Conservation (phyloP, 2,797 vertebrate species). For the Anabacerthia variegaticeps region DNA sequence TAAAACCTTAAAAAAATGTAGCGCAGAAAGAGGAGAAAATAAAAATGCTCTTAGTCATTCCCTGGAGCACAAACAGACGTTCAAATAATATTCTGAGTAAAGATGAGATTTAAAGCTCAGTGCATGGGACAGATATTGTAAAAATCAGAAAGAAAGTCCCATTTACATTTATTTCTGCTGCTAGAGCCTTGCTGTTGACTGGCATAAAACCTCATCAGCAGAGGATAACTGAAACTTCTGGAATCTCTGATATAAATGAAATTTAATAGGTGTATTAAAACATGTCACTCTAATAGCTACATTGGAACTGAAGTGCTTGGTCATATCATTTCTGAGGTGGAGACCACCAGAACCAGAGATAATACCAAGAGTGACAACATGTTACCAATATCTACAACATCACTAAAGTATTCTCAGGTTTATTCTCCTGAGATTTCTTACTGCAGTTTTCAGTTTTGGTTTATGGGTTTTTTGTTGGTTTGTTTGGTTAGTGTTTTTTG, state of each 20-base stretch:
- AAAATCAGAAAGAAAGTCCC: neutral
- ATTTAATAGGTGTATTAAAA: neutral
- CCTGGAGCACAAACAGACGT: neutral
- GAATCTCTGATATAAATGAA: neutral
- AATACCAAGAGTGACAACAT: neutral
- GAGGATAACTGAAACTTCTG: neutral
- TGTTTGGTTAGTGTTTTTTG: too few species aligned
- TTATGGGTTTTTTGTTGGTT: neutral
- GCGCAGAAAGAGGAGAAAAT: neutral
- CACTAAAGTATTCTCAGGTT: neutral
- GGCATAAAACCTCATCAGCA: neutral
- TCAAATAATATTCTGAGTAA: neutral
- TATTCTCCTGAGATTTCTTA: neutral
- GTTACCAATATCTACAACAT: neutral
- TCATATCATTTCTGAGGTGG: neutral
- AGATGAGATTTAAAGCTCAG: slow-evolving; percentile 29
- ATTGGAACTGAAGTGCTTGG: neutral
- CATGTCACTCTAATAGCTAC: neutral
- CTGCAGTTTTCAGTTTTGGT: neutral
- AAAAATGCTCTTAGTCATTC: slow-evolving; percentile 40
- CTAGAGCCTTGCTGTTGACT: neutral
- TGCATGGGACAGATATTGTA: neutral
- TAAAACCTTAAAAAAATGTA: neutral
- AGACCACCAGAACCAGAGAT: neutral
- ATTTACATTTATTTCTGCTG: neutral